These are phyloP conservation scores for Sisyra nigra DNA, from an alignment of 2,888 invertebrate genomes.

Conservation along the genomic window DNA sequence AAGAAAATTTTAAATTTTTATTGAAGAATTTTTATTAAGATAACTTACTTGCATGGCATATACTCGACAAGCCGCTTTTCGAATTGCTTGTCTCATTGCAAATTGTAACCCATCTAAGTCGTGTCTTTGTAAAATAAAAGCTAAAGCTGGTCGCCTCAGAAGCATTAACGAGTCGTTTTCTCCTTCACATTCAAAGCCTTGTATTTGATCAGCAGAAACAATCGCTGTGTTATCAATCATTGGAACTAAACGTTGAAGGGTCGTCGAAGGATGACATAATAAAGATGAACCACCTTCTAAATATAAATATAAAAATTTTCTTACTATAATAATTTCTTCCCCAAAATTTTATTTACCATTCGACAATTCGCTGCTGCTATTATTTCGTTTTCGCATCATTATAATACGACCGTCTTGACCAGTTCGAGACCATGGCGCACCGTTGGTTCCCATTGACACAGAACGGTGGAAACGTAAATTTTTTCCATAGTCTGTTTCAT, in stretches of 20 bases:
- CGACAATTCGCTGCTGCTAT: conserved; percentile 49
- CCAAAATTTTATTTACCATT: conserved; percentile 21
- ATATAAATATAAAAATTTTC: conserved; percentile 9
- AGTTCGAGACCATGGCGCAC: conserved; percentile 40
- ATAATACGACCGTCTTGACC: conserved; percentile 38
- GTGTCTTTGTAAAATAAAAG: conserved; percentile 72
- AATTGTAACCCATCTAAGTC: conserved; percentile 69
- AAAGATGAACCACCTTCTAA: conserved; percentile 63
- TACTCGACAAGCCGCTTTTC: conserved; percentile 64
- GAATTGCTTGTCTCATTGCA: conserved; percentile 75
- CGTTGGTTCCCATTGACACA: conserved; percentile 67
- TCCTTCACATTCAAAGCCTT: conserved; percentile 17
- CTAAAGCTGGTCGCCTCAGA: conserved; percentile 69
- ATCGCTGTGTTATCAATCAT: conserved; percentile 39
- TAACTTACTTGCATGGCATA: conserved; percentile 66
- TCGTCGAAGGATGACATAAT: conserved; percentile 77
- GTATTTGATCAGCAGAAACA: conserved; percentile 26
- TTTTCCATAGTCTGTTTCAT: conserved; percentile 32
- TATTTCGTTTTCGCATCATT: conserved; percentile 48
- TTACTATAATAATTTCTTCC: conserved; percentile 4
- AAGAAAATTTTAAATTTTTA: conserved; percentile 1
- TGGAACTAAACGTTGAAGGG: conserved; percentile 64
- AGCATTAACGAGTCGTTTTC: conserved; percentile 36
- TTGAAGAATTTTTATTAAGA: neutral
- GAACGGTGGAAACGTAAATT: conserved; percentile 64